Conservation (phyloP, 2,113 vertebrate genomes). For the Scartelaos histophorus region DNA sequence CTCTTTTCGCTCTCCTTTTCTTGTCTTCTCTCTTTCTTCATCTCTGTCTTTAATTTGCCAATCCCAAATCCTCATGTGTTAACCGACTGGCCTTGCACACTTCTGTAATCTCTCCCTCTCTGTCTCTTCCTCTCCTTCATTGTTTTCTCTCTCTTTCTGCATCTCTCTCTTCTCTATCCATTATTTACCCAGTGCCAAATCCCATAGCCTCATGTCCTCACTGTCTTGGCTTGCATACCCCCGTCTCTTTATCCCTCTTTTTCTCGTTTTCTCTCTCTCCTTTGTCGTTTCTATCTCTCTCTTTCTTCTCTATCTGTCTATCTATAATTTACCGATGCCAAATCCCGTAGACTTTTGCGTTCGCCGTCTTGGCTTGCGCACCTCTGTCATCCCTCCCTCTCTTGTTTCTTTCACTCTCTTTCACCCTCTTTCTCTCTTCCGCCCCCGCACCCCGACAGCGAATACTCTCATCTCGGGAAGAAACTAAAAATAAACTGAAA, state of each 20-base stretch:
- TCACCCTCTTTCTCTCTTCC: constrained; percentile 34
- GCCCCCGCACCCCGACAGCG: constrained; percentile 61
- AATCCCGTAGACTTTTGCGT: constrained; percentile 42
- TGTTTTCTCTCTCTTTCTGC: neutral
- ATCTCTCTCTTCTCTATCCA: neutral
- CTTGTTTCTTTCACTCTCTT: constrained; percentile 24
- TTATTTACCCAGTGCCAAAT: no score
- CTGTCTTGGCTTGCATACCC: no score
- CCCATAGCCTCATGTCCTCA: no score
- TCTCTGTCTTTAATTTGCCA: no score
- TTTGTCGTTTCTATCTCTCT: neutral
- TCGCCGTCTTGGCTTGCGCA: constrained; percentile 15
- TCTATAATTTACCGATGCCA: constrained; percentile 25
- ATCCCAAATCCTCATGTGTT: no score
- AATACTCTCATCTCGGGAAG: constrained; percentile 55
- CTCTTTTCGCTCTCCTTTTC: no score
- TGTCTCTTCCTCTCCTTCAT: no score
- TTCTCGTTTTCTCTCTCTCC: neutral
- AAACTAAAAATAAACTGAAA: constrained; percentile 67
- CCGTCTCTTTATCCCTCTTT: neutral
- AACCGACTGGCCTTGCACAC: no score
- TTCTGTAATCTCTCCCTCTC: no score
- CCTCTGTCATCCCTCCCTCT: neutral
- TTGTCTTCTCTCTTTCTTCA: no score
- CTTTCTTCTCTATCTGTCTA: constrained; percentile 9